Evolutionary conservation across 2,797 vertebrate species (phyloP).

Genomic region (Scomberomorus guttatus): DNA sequence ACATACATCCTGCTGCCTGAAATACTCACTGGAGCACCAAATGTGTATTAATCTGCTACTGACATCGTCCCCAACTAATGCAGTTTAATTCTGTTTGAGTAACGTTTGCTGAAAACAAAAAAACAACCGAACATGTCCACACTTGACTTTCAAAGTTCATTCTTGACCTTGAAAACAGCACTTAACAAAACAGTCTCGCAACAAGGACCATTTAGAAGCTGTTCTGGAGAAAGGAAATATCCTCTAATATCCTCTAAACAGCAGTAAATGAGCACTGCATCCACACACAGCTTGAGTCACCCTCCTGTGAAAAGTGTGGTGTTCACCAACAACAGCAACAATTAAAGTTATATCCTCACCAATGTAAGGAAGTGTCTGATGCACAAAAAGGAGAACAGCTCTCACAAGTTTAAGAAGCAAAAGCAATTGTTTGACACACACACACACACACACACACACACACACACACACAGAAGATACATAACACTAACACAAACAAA

Average conservation of each 20-base stretch:
- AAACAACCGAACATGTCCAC: too few species aligned
- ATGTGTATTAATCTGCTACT: not conserved
- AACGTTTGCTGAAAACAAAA: too few species aligned
- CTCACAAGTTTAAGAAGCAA: not conserved
- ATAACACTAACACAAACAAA: constrained; percentile 4
- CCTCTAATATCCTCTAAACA: not conserved
- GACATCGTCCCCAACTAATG: not conserved
- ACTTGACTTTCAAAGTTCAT: too few species aligned
- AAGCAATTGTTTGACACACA: not conserved
- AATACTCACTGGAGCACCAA: not conserved
- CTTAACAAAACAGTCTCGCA: too few species aligned
- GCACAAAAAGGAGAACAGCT: not conserved
- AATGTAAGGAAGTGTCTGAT: not conserved
- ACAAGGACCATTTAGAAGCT: too few species aligned
- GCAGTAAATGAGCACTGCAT: not conserved
- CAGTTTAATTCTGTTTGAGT: not conserved
- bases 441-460: not conserved
- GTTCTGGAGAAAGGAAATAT: too few species aligned
- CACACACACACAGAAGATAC: not conserved
- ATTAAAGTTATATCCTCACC: not conserved
- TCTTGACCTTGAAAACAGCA: too few species aligned
- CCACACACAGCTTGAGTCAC: not conserved
- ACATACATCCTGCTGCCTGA: not conserved
- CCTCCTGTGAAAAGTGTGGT: not conserved
- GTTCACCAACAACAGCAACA: not conserved